Base-by-base conservation (phyloP, 1,140 invertebrate species). In the Delia radicum region DNA sequence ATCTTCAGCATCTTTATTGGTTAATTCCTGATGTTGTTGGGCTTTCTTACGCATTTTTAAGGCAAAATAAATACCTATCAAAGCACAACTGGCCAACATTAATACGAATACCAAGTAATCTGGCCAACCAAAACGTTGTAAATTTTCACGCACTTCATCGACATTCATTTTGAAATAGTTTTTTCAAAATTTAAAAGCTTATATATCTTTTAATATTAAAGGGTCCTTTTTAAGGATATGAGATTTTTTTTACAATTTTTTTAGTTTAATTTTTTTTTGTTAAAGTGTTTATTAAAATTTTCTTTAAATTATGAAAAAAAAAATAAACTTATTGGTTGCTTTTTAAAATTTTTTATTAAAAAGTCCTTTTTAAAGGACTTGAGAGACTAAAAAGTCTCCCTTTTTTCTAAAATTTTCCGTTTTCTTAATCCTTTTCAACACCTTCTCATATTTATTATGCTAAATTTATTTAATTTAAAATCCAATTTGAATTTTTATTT, bases 11-110 rank as follows among this genome's bases (percentile, higher is more conserved):
- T 83, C 85, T 42, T 83, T 84, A 12, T 7, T 78, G 1, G 10
- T 89, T 83, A 89, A 89, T 62, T 89, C 88, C 55, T 92, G 91
- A 61, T 91, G 90, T 69, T 92, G 91, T 31, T 91, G 87, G 21
- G 82, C 78, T 63, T 85, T 81, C 1, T 79, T 74, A 0, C 83
- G 80, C 72, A 85, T 55, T 73, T 85, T 82, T 75, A 93, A 93
- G 6, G 93, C 94, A 82, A 94, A 95, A 82, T 94, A 95, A 10
- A 95, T 80, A 0, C 95, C 95, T 48, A 96, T 92, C 0, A 87
- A 87, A 6, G 93, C 89, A 76, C 93, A 95, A 12, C 91, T 87
- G 3, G 89, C 78, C 61, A 95, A 83, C 93, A 95, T 94, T 0
- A 88, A 76, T 12, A 89, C 87, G 82, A 95, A 95, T 24, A 94